These are phyloP conservation scores for Brachynemurus nebulosus DNA, from an alignment of 2,888 invertebrate species.

Conservation along the genomic window DNA sequence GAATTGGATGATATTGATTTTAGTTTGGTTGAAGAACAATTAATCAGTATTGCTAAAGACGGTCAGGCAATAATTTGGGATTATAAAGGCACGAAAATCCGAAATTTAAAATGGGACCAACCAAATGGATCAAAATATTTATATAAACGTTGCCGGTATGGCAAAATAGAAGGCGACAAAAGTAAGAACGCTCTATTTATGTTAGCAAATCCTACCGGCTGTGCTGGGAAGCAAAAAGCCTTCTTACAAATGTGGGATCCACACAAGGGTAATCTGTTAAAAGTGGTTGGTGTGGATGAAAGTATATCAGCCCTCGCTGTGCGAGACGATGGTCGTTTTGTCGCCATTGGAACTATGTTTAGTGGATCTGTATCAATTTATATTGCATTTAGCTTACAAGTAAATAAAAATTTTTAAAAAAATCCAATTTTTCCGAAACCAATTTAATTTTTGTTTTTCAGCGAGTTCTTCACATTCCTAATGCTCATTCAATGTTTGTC, in stretches of 20 bases:
- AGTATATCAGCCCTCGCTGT: constrained; percentile 74
- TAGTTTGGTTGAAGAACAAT: constrained; percentile 58
- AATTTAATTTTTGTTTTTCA: constrained; percentile 28
- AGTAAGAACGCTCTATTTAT: constrained; percentile 56
- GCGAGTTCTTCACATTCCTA: constrained; percentile 67
- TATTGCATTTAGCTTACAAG: constrained; percentile 83
- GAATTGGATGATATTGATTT: constrained; percentile 94
- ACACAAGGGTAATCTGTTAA: constrained; percentile 41
- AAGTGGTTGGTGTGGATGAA: constrained; percentile 50
- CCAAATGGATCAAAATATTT: constrained; percentile 67
- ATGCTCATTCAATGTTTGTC: constrained; percentile 92
- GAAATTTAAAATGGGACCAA: constrained; percentile 60
- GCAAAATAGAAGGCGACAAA: constrained; percentile 52
- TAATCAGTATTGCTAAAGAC: constrained; percentile 81
- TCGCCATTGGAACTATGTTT: constrained; percentile 88
- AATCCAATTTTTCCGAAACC: constrained; percentile 1
- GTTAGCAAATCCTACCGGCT: constrained; percentile 64
- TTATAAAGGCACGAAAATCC: constrained; percentile 47
- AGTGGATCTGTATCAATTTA: constrained; percentile 84
- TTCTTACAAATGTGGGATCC: constrained; percentile 71
- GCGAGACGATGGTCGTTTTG: constrained; percentile 81
- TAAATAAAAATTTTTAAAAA: constrained; percentile 23
- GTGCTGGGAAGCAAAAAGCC: constrained; percentile 56
- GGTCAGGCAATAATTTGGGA: constrained; percentile 73
- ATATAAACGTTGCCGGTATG: constrained; percentile 71